These are phyloP conservation scores for Drosophila borealis DNA, from an alignment of 2,888 invertebrate genomes.

Conservation along the genomic window DNA sequence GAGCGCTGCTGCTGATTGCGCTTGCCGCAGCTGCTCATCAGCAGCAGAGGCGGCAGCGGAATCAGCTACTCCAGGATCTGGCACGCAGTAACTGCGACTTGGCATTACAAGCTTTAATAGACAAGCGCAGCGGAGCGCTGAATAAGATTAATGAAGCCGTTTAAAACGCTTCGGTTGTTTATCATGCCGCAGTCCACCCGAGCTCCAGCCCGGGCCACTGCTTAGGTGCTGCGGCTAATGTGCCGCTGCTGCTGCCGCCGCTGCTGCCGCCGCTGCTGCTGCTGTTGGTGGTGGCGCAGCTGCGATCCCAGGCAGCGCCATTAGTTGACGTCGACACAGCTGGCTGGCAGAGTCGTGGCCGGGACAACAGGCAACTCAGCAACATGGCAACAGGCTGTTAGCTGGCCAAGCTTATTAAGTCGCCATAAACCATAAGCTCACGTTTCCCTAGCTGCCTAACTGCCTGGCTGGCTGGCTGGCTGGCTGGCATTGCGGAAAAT, in stretches of 20 bases:
- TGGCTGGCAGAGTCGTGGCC: slow-evolving; percentile 42
- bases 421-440: slow-evolving; percentile 79
- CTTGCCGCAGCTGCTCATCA: slow-evolving; percentile 60
- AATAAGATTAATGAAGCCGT: slow-evolving; percentile 84
- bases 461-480: slow-evolving; percentile 12
- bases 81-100: slow-evolving; percentile 13
- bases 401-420: slow-evolving; percentile 72
- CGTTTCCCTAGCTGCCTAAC: slow-evolving; percentile 54
- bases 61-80: slow-evolving; percentile 33
- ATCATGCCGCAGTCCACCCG: slow-evolving; percentile 67
- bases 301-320: slow-evolving; percentile 51
- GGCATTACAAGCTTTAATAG: slow-evolving; percentile 78
- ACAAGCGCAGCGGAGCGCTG: slow-evolving; percentile 75
- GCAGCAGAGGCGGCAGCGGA: slow-evolving; percentile 11
- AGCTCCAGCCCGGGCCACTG: slow-evolving; percentile 18
- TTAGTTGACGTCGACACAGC: slow-evolving; percentile 65
- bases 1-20: slow-evolving; percentile 65
- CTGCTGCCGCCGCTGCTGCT: slow-evolving; percentile 4
- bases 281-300: slow-evolving; percentile 33
- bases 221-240: slow-evolving; percentile 64
- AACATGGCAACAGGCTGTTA: slow-evolving; percentile 58
- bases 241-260: slow-evolving; percentile 29
- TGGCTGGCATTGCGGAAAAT: slow-evolving; percentile 49
- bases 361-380: slow-evolving; percentile 30
- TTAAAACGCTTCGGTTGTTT: slow-evolving; percentile 84